These are phyloP conservation scores for Petrocephalus schoutedeni DNA, from an alignment of 2,797 vertebrate species.

Conservation along the genomic window DNA sequence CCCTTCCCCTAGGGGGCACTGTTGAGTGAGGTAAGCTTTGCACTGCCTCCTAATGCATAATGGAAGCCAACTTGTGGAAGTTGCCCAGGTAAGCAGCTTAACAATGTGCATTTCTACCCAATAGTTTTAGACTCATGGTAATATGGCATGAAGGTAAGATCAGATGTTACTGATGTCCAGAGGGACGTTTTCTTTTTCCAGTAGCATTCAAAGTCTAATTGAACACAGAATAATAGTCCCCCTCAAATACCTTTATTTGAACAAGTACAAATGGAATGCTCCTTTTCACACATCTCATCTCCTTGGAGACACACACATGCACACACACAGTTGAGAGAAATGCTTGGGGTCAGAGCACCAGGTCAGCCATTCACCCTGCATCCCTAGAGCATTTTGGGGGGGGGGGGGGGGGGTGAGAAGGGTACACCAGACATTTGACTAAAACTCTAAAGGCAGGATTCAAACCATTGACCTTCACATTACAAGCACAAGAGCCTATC, in stretches of 20 bases:
- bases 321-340: neutral
- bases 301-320: neutral
- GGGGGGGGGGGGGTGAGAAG: too few relatives aligned
- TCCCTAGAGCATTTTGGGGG: neutral
- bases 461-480: neutral
- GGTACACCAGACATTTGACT: neutral
- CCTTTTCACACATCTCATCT: neutral
- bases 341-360: neutral
- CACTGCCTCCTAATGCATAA: neutral
- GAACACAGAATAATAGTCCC: neutral
- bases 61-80: neutral
- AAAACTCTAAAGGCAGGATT: neutral
- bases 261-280: neutral
- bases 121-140: neutral
- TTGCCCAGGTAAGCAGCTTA: neutral
- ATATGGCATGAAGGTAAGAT: neutral
- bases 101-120: neutral
- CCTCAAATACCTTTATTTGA: neutral
- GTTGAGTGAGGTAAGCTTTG: constrained; percentile 27
- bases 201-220: neutral
- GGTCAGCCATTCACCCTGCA: neutral
- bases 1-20: constrained; percentile 22
- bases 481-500: neutral
- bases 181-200: neutral
- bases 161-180: neutral